These are phyloP conservation scores for human (Homo sapiens) DNA, from an alignment of 2,113 vertebrate genomes.

Conservation along the genomic window GRCh38 chr9:112259501-112260000, in stretches of 20 bases:
- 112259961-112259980: no score
- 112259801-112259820: not conserved
- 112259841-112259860: not conserved
- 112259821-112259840: not conserved
- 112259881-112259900: not conserved
- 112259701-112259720: not conserved
- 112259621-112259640: not conserved
- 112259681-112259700: not conserved
- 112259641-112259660: not conserved
- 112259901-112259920: not conserved
- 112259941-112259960: no score
- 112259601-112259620: not conserved
- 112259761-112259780: not conserved
- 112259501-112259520: conserved; percentile 27
- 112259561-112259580: conserved; percentile 19
- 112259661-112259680: not conserved
- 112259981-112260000: no score
- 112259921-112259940: not conserved
- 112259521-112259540: not conserved
- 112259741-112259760: conserved; percentile 8
- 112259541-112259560: not conserved
- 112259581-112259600: not conserved
- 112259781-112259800: not conserved
- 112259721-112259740: conserved; percentile 19
- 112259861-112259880: conserved; percentile 27